Evolutionary conservation across 2,797 vertebrate genomes (phyloP).

Genomic region (Cephalopachus bancanus): DNA sequence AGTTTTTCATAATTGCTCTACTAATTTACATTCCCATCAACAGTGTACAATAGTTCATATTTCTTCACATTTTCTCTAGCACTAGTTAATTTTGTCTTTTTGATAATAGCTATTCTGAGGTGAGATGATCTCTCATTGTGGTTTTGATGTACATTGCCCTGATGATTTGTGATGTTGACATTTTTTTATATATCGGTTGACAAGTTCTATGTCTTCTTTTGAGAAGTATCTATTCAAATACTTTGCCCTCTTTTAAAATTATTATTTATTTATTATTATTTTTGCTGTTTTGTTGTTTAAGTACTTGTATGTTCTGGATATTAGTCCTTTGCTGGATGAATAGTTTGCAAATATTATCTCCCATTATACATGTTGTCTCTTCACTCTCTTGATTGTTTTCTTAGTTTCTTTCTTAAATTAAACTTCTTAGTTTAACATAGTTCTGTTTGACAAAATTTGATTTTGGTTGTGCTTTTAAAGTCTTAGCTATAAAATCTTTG

Average conservation of each 20-base stretch:
- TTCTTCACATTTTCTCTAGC: neutral
- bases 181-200: neutral
- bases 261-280: too few relatives aligned
- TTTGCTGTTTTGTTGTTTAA: neutral
- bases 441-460: neutral
- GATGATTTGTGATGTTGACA: neutral
- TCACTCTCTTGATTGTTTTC: neutral
- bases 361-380: neutral
- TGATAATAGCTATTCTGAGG: neutral
- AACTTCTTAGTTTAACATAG: neutral
- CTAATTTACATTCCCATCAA: neutral
- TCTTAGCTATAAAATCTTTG: neutral
- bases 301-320: neutral
- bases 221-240: neutral
- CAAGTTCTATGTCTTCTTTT: neutral
- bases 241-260: neutral
- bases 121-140: neutral
- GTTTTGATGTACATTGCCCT: neutral
- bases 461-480: neutral
- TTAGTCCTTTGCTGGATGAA: neutral
- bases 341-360: neutral
- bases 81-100: neutral
- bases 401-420: neutral
- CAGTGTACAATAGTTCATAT: neutral
- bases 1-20: neutral